These are phyloP conservation scores for Andrena bucephala DNA, from an alignment of 2,888 invertebrate genomes.

Conservation along the genomic window DNA sequence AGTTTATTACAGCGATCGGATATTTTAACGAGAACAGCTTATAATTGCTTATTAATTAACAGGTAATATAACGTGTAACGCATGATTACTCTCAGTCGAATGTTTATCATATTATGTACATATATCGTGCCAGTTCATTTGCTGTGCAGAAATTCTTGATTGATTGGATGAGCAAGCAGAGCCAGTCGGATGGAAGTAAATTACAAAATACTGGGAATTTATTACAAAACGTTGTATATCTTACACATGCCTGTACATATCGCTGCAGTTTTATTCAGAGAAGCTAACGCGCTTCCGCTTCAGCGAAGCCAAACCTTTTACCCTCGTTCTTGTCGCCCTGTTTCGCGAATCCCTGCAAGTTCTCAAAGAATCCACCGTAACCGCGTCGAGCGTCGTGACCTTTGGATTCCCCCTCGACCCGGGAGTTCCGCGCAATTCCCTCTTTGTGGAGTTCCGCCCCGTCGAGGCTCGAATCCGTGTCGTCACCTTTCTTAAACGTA, in stretches of 20 bases:
- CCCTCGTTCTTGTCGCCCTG: constrained; percentile 87
- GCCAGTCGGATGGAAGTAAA: background rate
- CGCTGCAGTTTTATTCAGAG: background rate
- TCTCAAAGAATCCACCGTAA: constrained; percentile 83
- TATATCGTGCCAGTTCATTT: background rate
- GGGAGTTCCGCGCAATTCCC: constrained; percentile 87
- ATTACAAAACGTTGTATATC: background rate
- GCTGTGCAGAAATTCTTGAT: background rate
- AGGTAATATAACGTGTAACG: background rate
- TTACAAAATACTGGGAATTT: background rate
- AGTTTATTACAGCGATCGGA: background rate
- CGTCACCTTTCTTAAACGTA: constrained; percentile 87
- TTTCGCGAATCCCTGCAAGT: constrained; percentile 86
- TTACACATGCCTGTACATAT: background rate
- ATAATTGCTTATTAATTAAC: constrained; percentile 1
- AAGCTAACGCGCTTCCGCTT: constrained; percentile 24
- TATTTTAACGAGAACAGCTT: background rate
- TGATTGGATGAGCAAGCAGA: background rate
- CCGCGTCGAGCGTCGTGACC: constrained; percentile 87
- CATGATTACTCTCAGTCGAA: background rate
- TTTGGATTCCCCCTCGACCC: constrained; percentile 85
- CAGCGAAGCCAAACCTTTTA: constrained; percentile 67
- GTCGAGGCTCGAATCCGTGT: constrained; percentile 86
- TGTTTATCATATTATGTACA: background rate
- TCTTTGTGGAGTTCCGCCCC: constrained; percentile 86